phyloP scores from a whole-genome alignment of 2,113 vertebrate genomes.

The Esox niger region DNA sequence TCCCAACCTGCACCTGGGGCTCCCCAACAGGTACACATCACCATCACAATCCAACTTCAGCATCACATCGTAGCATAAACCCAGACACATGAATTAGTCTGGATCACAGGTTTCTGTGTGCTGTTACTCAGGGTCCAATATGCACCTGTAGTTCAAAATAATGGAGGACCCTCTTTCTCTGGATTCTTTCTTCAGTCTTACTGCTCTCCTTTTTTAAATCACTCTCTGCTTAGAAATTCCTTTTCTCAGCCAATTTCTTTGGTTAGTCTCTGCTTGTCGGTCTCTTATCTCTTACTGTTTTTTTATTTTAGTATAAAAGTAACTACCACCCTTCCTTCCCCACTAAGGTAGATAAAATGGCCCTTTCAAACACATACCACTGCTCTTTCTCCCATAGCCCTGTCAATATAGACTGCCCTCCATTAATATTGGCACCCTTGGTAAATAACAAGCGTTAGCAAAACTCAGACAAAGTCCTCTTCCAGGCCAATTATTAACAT shows the following conservation, averaged over 20 bases:
- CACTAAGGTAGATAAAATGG: slow-evolving; percentile 69
- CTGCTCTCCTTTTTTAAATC: neutral
- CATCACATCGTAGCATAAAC: neutral
- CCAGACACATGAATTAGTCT: neutral
- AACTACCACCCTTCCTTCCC: slow-evolving; percentile 68
- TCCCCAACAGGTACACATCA: slow-evolving; percentile 54
- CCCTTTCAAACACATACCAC: slow-evolving; percentile 20
- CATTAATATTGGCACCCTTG: too few species aligned
- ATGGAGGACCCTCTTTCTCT: neutral
- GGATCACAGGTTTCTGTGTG: too few species aligned
- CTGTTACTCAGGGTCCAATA: too few species aligned
- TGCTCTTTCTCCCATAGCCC: slow-evolving; percentile 17
- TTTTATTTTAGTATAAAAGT: slow-evolving; percentile 69
- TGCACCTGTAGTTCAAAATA: too few species aligned
- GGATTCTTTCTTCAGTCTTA: neutral
- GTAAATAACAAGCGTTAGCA: too few species aligned
- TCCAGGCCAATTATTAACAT: too few species aligned
- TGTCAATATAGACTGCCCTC: neutral
- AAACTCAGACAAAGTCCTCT: too few species aligned
- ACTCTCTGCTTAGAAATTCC: too few species aligned
- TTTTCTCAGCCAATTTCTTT: neutral
- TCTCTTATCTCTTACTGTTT: slow-evolving; percentile 48
- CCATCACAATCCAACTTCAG: neutral
- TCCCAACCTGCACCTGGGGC: slow-evolving; percentile 45
- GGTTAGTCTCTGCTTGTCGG: neutral